Evolutionary conservation across 2,888 invertebrate genomes (phyloP).

Genomic region (Cephus runcator): DNA sequence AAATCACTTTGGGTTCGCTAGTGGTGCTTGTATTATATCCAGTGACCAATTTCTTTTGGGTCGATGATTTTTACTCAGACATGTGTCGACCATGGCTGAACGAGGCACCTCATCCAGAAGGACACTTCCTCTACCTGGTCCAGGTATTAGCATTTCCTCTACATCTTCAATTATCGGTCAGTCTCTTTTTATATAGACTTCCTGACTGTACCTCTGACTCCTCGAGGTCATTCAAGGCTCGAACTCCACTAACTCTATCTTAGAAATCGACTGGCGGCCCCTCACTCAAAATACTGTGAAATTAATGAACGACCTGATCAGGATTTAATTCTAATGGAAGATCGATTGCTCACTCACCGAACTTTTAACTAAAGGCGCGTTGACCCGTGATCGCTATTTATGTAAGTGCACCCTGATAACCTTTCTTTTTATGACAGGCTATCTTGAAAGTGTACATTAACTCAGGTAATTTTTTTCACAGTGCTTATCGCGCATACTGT

Average conservation of each 20-base stretch:
- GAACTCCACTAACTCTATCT: background rate
- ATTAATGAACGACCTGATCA: background rate
- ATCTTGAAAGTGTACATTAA: background rate
- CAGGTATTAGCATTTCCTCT: background rate
- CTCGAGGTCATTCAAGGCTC: background rate
- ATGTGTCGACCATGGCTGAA: conserved; percentile 1
- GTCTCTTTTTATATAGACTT: background rate
- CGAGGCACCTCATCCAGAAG: background rate
- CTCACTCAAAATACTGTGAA: background rate
- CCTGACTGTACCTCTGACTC: background rate
- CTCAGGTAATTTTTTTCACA: background rate
- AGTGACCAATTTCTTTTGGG: background rate
- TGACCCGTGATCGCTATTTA: background rate
- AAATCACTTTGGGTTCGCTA: background rate
- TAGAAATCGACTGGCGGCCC: background rate
- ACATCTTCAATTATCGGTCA: background rate
- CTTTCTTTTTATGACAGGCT: background rate
- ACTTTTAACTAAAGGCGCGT: background rate
- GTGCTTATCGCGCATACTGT: background rate
- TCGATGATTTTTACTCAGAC: background rate
- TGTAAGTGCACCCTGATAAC: background rate
- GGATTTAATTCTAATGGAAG: background rate
- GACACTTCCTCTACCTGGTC: background rate
- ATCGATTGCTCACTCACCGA: background rate
- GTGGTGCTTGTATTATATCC: background rate